phyloP scores from a whole-genome alignment of 2,797 vertebrate species.

The Ctenochaetus hawaiiensis region DNA sequence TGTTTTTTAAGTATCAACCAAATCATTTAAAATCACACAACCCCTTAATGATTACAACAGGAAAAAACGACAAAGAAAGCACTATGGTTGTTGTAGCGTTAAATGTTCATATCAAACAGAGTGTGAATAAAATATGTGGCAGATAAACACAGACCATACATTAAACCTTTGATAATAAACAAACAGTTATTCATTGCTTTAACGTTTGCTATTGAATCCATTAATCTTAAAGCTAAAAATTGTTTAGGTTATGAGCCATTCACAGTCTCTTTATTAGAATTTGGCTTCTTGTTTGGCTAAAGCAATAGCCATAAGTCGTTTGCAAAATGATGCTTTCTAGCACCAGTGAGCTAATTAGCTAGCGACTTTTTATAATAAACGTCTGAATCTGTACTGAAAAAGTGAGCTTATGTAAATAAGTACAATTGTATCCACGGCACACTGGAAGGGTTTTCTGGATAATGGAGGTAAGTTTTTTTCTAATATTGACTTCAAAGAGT shows the following conservation, averaged over 20 bases:
- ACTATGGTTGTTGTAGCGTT: not conserved
- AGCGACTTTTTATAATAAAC: not conserved
- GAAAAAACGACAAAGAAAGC: too few relatives aligned
- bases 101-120: not conserved
- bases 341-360: not conserved
- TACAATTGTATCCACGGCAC: not conserved
- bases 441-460: too few relatives aligned
- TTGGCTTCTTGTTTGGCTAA: not conserved
- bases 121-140: not conserved
- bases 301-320: not conserved
- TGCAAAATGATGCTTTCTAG: not conserved
- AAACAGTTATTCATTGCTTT: not conserved
- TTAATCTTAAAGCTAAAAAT: not conserved
- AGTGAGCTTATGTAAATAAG: not conserved
- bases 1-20: not conserved
- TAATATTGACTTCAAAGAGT: not conserved
- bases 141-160: not conserved
- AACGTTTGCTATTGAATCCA: not conserved
- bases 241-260: accelerated
- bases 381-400: not conserved
- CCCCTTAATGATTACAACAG: not conserved
- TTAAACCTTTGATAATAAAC: not conserved
- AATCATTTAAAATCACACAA: not conserved
- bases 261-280: too few relatives aligned
- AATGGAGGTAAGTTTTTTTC: not conserved